Evolutionary conservation across 2,888 invertebrate genomes (phyloP), one percentile per base, ranked within the genome.

Genomic region (Nebria salina): DNA sequence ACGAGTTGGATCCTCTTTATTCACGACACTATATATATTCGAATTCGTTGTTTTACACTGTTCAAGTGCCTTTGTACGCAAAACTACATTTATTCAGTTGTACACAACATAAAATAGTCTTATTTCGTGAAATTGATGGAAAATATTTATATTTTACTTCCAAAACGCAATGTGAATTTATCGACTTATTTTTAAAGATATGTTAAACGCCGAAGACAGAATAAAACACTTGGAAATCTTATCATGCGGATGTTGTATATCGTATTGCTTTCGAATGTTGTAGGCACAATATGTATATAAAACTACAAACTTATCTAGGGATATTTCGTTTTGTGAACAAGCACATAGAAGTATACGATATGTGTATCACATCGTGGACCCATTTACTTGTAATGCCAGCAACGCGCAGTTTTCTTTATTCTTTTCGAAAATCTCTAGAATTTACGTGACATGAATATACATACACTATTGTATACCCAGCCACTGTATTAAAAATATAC

Each of bases 371-470:
- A 78, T 74, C 73, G 20, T 15, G 64, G 73, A 78, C 42, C 73
- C 78, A 78, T 78, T 78, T 74, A 78, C 73, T 78, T 78, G 73
- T 73, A 78, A 78, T 78, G 78, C 78, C 73, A 68, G 73, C 25
- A 42, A 73, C 78, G 78, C 73, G 65, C 74, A 72, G 73, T 78
- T 78, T 78, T 73, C 78, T 78, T 78, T 78, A 78, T 78, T 78
- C 78, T 78, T 78, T 73, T 78, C 73, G 78, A 78, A 78, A 78
- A 78, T 78, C 78, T 78, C 74, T 74, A 73, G 74, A 42, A 65
- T 43, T 65, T 78, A 78, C 78, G 78, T 78, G 78, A 65, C 65
- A 25, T 20, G 78, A 78, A 78, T 78, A 65, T n/a, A 72, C 34
- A 26, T 34, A 26, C 26, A 26, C 72, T 26, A 25, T 6, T 65